phyloP scores from a whole-genome alignment of 2,888 invertebrate species.

The Orthosia incerta region DNA sequence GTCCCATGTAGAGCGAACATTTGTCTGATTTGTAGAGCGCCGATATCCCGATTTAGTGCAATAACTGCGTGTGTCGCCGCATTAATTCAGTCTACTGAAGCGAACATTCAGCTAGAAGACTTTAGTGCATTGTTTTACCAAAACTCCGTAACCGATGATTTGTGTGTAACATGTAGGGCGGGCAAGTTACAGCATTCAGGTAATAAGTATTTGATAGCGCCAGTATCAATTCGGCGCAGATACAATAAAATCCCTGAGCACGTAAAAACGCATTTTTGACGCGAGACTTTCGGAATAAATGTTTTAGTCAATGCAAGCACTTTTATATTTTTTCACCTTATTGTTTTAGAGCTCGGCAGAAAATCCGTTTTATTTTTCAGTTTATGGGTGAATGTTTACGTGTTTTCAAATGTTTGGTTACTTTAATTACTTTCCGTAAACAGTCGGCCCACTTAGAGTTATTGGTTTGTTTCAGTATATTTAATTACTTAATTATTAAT shows the following conservation, averaged over 20 bases:
- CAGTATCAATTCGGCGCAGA: constrained; percentile 46
- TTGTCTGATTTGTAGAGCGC: constrained; percentile 60
- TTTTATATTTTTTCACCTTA: constrained; percentile 53
- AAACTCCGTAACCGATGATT: constrained; percentile 31
- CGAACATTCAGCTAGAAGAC: constrained; percentile 35
- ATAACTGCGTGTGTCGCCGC: constrained; percentile 49
- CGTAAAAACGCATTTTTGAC: constrained; percentile 52
- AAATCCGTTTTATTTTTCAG: constrained; percentile 19
- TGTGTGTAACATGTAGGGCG: constrained; percentile 11
- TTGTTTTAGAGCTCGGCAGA: constrained; percentile 43
- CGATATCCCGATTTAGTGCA: constrained; percentile 56
- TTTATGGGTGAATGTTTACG: neutral
- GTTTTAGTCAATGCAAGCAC: constrained; percentile 45
- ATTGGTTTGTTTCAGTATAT: constrained; percentile 1
- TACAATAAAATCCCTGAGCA: constrained; percentile 55
- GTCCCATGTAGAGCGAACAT: constrained; percentile 63
- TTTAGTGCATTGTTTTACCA: constrained; percentile 31
- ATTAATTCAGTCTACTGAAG: constrained; percentile 37
- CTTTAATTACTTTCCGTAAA: neutral
- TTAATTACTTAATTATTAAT: constrained; percentile 17
- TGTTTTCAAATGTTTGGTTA: constrained; percentile 5
- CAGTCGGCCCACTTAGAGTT: neutral
- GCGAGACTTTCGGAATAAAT: constrained; percentile 33
- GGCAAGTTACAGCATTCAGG: constrained; percentile 24
- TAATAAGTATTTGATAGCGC: constrained; percentile 55